Conservation (phyloP, 2,113 vertebrate genomes). For the Alosa alosa region DNA sequence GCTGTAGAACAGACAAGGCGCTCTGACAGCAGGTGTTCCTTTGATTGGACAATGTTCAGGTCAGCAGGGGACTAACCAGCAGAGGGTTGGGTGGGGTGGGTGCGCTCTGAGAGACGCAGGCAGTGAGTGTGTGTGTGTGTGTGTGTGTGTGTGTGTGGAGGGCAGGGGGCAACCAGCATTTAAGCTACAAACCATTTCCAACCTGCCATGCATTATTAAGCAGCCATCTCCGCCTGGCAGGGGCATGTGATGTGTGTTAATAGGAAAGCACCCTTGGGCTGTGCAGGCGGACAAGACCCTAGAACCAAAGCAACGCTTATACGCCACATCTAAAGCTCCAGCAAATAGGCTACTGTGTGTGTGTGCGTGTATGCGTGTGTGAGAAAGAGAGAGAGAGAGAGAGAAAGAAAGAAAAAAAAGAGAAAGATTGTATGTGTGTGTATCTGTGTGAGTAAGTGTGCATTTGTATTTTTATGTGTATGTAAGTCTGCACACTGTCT, state of each 20-base stretch:
- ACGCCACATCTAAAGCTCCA: not conserved
- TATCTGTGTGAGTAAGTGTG: no score
- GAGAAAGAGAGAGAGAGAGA: not conserved
- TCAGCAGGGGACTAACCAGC: not conserved
- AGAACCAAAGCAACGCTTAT: not conserved
- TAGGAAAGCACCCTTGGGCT: constrained; percentile 19
- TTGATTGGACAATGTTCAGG: not conserved
- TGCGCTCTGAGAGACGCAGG: not conserved
- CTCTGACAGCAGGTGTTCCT: not conserved
- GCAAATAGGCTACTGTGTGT: not conserved
- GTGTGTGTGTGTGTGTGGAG: not conserved
- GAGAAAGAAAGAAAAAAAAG: no score
- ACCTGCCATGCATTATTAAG: constrained; percentile 35
- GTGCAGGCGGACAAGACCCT: not conserved
- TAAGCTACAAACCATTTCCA: constrained; percentile 17
- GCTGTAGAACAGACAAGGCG: not conserved
- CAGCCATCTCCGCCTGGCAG: constrained; percentile 14
- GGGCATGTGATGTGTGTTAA: constrained; percentile 28
- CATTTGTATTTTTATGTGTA: no score
- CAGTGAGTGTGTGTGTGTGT: not conserved
- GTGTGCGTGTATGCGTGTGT: not conserved
- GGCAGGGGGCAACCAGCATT: not conserved
- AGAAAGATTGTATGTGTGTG: no score
- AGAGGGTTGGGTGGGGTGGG: not conserved
- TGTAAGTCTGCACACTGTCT: no score